Conservation (phyloP, 2,797 vertebrate genomes). For the Chaetodon trifasciatus region DNA sequence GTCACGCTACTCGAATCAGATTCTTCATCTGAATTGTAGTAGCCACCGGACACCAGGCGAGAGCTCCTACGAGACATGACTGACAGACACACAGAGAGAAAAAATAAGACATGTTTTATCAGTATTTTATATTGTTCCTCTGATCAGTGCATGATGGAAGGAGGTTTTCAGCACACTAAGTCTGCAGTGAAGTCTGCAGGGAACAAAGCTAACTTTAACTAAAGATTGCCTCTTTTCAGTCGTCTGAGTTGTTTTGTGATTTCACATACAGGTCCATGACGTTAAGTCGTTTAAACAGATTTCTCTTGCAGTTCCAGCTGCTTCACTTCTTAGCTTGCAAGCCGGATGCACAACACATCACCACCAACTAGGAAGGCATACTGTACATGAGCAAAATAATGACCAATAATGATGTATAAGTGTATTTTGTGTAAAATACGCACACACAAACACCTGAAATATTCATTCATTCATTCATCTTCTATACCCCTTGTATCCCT, state of each 20-base stretch:
- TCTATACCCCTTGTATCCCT: too few relatives aligned
- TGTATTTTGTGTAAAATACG: too few relatives aligned
- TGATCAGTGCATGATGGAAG: background rate
- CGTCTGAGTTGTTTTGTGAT: background rate
- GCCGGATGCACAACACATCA: too few relatives aligned
- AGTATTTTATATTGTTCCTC: background rate
- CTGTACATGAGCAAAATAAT: background rate
- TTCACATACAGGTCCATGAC: background rate
- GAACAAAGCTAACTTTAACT: background rate
- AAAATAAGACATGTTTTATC: background rate
- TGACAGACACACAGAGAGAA: conserved; percentile 51
- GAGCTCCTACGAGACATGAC: conserved; percentile 83
- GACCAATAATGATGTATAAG: background rate
- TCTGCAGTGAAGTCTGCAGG: background rate
- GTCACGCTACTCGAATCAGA: conserved; percentile 79
- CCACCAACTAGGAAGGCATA: background rate
- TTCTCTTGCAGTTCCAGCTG: too few relatives aligned
- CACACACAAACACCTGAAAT: background rate
- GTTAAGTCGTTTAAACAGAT: background rate
- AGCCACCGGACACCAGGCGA: conserved; percentile 77
- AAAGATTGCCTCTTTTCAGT: background rate
- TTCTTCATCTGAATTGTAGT: conserved; percentile 81
- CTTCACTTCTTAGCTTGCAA: too few relatives aligned
- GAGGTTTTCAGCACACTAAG: background rate
- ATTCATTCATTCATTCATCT: too few relatives aligned